phyloP scores from a whole-genome alignment of 2,113 vertebrate species.

The Otolemur garnettii region DNA sequence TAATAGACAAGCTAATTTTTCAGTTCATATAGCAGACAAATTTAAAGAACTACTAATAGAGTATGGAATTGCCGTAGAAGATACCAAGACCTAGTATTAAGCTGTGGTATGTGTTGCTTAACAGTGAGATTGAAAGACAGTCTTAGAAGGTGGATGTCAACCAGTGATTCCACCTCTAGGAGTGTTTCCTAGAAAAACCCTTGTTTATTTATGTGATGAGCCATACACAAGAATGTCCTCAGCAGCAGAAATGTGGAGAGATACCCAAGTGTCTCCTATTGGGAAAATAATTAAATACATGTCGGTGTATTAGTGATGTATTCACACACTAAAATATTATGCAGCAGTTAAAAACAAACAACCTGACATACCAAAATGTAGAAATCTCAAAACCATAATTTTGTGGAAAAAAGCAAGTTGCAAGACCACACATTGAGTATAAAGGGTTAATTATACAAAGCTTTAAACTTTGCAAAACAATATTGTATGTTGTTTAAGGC shows the following conservation, averaged over 20 bases:
- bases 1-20: neutral
- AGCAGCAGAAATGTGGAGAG: neutral
- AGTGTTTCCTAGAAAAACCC: neutral
- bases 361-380: neutral
- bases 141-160: neutral
- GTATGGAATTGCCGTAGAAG: neutral
- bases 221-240: neutral
- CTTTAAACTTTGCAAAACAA: conserved; percentile 1
- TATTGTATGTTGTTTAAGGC: neutral
- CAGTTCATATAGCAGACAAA: neutral
- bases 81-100: neutral
- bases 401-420: neutral
- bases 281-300: neutral
- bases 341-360: neutral
- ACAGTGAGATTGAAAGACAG: neutral
- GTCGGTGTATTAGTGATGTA: neutral
- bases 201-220: neutral
- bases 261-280: neutral
- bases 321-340: neutral
- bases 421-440: neutral
- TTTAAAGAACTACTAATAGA: neutral
- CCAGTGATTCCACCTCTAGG: neutral
- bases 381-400: conserved; percentile 13
- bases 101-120: too few species aligned
- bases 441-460: neutral